Evolutionary conservation across 2,113 vertebrate species (phyloP), one percentile per base, ranked within the genome.

Genomic region (Felis chaus): DNA sequence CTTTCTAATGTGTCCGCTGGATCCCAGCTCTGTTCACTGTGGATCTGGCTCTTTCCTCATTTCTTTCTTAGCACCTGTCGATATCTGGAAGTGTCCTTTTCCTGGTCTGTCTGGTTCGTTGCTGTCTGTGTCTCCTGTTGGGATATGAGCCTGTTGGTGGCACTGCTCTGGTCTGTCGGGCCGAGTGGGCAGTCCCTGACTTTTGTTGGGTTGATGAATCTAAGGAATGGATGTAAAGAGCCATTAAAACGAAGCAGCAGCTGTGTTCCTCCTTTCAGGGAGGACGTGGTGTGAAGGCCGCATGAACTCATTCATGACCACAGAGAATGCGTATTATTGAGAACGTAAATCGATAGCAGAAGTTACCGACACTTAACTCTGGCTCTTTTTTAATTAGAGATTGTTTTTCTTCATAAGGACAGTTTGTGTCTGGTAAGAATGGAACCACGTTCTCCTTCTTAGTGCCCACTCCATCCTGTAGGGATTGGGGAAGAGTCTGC

Each of bases 161-260:
- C 14, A 53, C 55, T 14, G 68, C 10, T 63, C 27, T 1, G 5
- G 41, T 65, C 66, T 27, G 13, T 14, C 39, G 1, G 5, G 13
- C 12, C 10, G 18, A 27, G n/a, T 19, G 3, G 10, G 29, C 18
- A 11, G 1, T 11, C 5, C 3, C 18, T 66, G 14, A 21, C 27
- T 41, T 45, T 31, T 13, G 14, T n/a, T 45, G 55, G 45, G 19
- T 19, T 27, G 53, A 19, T 14, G 41, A 41, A 33, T 18, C 53
- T 66, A n/a, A 66, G 68, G 68, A 53, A 41, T 15, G 53, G 11
- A 78, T 13, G 57, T 74, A 19, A 74, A 53, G 45, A 5, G 6
- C 5, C 45, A 53, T 14, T 53, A 53, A 33, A 76, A 15, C 21
- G 29, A 57, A 29, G 48, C 36, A 29, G 23, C n/a, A 9, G 45